Evolutionary conservation across 2,888 invertebrate genomes (phyloP).

Genomic region (Prosopocoilus inquinatus): DNA sequence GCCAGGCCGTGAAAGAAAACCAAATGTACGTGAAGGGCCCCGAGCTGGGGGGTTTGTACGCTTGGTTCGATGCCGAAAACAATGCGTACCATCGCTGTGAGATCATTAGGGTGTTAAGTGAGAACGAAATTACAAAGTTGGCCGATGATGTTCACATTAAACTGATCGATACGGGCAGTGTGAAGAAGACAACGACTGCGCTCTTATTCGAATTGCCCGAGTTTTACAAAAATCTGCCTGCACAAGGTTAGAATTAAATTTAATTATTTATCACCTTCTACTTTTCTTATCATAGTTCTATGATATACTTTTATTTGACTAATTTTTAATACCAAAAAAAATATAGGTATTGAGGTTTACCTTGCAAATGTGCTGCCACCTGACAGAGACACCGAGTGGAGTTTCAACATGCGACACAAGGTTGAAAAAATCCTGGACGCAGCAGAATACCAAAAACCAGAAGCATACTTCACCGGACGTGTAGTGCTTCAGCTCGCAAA

Average conservation of each 20-base stretch:
- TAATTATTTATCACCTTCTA: background rate
- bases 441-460: constrained; percentile 23
- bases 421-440: constrained; percentile 13
- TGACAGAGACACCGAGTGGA: constrained; percentile 38
- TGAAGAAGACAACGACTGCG: constrained; percentile 47
- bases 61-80: constrained; percentile 47
- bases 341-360: constrained; percentile 36
- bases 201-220: constrained; percentile 55
- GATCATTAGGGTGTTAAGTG: constrained; percentile 52
- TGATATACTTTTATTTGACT: background rate
- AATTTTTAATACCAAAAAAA: background rate
- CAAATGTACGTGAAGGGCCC: constrained; percentile 41
- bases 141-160: constrained; percentile 50
- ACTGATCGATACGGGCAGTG: constrained; percentile 61
- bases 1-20: constrained; percentile 31
- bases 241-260: constrained; percentile 41
- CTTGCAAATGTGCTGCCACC: constrained; percentile 43
- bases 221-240: constrained; percentile 52
- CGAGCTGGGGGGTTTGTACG: constrained; percentile 59
- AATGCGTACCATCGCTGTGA: constrained; percentile 58
- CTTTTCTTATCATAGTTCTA: background rate
- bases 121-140: constrained; percentile 34
- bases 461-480: constrained; percentile 47
- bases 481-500: constrained; percentile 60
- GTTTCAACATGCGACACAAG: constrained; percentile 11